Percentiles rank a stretch among this genome's conserved stretches.
These are phyloP conservation scores for Vireo griseus DNA, from an alignment of 2,797 vertebrate genomes.

Conservation along the genomic window DNA sequence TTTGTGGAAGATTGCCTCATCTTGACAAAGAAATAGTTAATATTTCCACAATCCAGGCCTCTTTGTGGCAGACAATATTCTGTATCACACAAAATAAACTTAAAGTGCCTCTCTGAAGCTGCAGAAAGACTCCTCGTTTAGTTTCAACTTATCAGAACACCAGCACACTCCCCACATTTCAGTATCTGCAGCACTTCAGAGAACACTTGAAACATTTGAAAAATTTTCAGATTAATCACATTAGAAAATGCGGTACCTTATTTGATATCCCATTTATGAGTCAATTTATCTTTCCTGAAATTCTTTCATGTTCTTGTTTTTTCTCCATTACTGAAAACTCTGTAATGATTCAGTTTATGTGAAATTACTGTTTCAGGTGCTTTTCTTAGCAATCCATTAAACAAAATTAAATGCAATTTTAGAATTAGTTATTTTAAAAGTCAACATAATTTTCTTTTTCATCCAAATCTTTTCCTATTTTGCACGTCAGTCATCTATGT, in stretches of 20 bases:
- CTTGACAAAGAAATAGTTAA: background rate
- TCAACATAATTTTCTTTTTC: background rate
- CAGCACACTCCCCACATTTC: background rate
- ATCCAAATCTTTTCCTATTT: background rate
- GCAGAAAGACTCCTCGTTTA: background rate
- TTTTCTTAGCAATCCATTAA: slow-evolving; percentile 10
- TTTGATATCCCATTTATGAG: background rate
- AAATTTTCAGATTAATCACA: background rate
- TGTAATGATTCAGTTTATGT: background rate
- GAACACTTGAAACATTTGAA: background rate
- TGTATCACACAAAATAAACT: background rate
- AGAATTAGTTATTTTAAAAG: background rate
- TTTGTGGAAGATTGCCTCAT: background rate
- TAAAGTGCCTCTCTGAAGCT: background rate
- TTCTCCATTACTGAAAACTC: background rate
- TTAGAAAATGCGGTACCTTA: background rate
- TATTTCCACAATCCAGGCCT: background rate
- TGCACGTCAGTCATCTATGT: background rate
- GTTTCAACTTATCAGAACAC: background rate
- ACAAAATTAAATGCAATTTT: slow-evolving; percentile 2
- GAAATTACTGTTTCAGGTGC: slow-evolving; percentile 2
- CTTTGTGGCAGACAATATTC: background rate
- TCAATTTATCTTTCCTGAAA: background rate
- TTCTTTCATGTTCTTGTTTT: background rate
- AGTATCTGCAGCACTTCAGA: background rate